Evolutionary conservation across 2,113 vertebrate genomes (phyloP), one percentile per base, ranked within the genome.

Genomic region (Jaculus jaculus): DNA sequence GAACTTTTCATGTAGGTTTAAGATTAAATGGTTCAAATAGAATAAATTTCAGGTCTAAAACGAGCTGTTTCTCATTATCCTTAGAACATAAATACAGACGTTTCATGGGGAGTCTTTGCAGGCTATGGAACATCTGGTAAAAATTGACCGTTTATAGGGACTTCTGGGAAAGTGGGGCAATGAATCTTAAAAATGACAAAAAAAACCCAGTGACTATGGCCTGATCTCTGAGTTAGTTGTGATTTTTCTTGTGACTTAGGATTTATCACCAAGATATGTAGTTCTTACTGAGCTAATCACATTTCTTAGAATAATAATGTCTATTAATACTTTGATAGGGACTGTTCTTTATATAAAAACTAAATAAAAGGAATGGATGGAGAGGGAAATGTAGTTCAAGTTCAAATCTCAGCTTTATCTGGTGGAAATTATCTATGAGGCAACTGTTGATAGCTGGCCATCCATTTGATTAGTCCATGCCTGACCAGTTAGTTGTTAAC

Each of bases 31-130:
- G 34, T 87, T 91, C 42, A 90, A 85, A 23, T 91, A 75, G 69
- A 61, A 68, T 88, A n/a, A 68, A 65, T 75, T 47, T 32, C 16
- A 88, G 92, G 18, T 18, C 68, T 51, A 39, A 94, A 83, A 88
- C 24, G 81, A 63, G 60, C 88, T 81, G 20, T 88, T 89, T 95
- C 81, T 94, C 73, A 91, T 85, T 90, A 81, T 47, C 47, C 61
- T 6, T n/a, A 39, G 4, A 51, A 10, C 81, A 34, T 69, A 87
- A 79, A 72, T 28, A 95, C 17, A 87, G n/a, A 51, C 15, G 30
- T 90, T 92, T 69, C 66, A 60, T 81, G 63, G 9, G 32, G 37
- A 72, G 9, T 26, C 21, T 58, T 79, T 37, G 21, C 3, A 83
- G 80, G n/a, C 32, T 30, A 84, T 75, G 63, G 63, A 87, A 17